These are phyloP conservation scores for Silurus lanzhouensis DNA, from an alignment of 2,797 vertebrate genomes.

Conservation along the genomic window DNA sequence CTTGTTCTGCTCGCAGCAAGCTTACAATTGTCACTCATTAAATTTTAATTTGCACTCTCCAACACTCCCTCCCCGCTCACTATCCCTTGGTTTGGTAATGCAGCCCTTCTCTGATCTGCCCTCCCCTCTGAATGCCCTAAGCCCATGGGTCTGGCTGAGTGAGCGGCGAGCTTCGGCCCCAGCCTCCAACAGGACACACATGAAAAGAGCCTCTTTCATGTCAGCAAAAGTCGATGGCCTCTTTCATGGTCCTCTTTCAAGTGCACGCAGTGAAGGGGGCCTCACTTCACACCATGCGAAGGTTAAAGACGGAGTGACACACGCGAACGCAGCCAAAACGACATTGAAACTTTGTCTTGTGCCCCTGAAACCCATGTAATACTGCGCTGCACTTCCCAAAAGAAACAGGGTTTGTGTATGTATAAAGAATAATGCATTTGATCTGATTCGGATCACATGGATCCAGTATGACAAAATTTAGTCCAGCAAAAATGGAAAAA, in stretches of 20 bases:
- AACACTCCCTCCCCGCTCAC: conserved; percentile 56
- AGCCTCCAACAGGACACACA: conserved; percentile 74
- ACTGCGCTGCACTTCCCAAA: conserved; percentile 23
- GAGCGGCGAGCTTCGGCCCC: conserved; percentile 71
- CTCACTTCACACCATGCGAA: conserved; percentile 67
- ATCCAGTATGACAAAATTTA: conserved; percentile 13
- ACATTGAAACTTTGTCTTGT: conserved; percentile 51
- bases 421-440: conserved; percentile 28
- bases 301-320: conserved; percentile 71
- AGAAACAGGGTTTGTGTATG: conserved; percentile 25
- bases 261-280: conserved; percentile 75
- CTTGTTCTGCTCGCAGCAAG: conserved; percentile 68
- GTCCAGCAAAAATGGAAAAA: background rate
- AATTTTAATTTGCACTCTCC: conserved; percentile 75
- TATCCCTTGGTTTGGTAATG: conserved; percentile 67
- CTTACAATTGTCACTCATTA: conserved; percentile 84
- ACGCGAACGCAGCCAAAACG: conserved; percentile 55
- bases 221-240: conserved; percentile 81
- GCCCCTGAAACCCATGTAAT: conserved; percentile 36
- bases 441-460: conserved; percentile 29
- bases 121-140: conserved; percentile 75
- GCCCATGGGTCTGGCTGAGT: conserved; percentile 78
- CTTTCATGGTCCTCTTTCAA: conserved; percentile 83
- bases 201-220: conserved; percentile 78
- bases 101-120: conserved; percentile 78